Base-by-base conservation (phyloP, 2,888 invertebrate species). In the Lysandra coridon region DNA sequence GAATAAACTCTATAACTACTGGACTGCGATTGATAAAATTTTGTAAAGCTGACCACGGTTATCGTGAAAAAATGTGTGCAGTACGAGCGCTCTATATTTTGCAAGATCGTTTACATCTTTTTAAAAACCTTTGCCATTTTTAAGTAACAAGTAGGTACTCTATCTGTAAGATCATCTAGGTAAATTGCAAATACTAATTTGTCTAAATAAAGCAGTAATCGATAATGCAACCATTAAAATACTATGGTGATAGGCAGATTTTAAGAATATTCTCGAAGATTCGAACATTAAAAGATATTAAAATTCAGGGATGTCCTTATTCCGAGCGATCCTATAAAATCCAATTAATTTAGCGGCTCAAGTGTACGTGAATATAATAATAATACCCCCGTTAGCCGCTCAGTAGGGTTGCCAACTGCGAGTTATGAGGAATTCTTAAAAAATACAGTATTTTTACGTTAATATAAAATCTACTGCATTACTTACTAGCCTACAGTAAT, bases 341-440 rank as follows among this genome's bases (percentile, higher is more conserved):
- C 88, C 89, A 91, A 91, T 92, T 92, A 92, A 90, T 90, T 89
- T 81, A 78, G 60, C 78, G 79, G 78, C 78, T 78, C 60, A 57
- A 74, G 37, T 82, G 82, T 80, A 83, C 86, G 87, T 86, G 87
- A 86, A 85, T 84, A 83, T 84, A 85, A 85, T 87, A 84, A 85
- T 85, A 82, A 82, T 81, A 82, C 79, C 49, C 80, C 77, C 74
- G 80, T 82, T 81, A 80, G 53, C 73, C 14, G 33, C 12, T 64
- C 64, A 64, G 4, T 69, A 69, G 69, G 69, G 69, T 6, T 69
- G 33, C 5, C 37, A 14, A 14, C 6, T 37, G 30, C 4, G 23
- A 30, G 69, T 69, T 69, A 33, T 23, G 6, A 12, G 4, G 60
- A 17, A n/a, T 62, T 62, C 1, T 62, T 12, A 30, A 30, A 23